Base-by-base conservation (phyloP, 2,113 vertebrate genomes). In the Phaethon lepturus region DNA sequence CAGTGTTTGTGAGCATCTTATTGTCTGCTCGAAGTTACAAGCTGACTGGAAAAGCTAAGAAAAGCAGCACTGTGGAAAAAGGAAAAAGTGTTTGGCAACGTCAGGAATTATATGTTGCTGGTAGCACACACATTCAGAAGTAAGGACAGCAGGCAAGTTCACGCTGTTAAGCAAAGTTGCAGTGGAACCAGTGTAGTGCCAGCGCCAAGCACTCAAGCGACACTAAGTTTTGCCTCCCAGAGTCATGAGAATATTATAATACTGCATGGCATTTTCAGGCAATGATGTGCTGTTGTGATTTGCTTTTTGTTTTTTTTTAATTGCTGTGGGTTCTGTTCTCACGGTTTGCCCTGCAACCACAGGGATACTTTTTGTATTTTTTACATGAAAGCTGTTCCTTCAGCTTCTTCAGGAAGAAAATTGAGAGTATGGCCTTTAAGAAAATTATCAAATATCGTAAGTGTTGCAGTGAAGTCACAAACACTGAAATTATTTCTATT, bases 261-360 rank as follows among this genome's bases (percentile, higher is more conserved):
- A 68, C 47, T 87, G 31, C 7, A 1, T 82, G 68, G 44, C 38
- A 85, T 89, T 95, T 89, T 95, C 62, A 93, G 66, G 77, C 60
- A 72, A 56, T 0, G 0, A 45, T 60, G 58, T 59, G 24, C 52
- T 93, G 63, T 75, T 95, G 81, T 93, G 88, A 94, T 96, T 92
- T 93, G 44, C 88, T 86, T 90, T 95, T 71, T 88, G 62, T 0
- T 92, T 96, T 92, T 96, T 94, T 93, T 80, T 66, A 76, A 79
- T 56, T 75, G 76, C 80, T 97, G 79, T 91, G 86, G 73, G 77
- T 95, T 94, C 53, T 81, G 71, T 86, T 96, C 74, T 97, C 91
- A 94, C 12, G 26, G 74, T 85, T 94, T 95, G 82, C 69, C 87
- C 73, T 94, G 62, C 53, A 94, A 90, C 86, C 69, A 87, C 76